Percentiles rank a stretch among this genome's conserved stretches.
Conservation (phyloP, 1,140 invertebrate genomes). For the Temnothorax curvispinosus region DNA sequence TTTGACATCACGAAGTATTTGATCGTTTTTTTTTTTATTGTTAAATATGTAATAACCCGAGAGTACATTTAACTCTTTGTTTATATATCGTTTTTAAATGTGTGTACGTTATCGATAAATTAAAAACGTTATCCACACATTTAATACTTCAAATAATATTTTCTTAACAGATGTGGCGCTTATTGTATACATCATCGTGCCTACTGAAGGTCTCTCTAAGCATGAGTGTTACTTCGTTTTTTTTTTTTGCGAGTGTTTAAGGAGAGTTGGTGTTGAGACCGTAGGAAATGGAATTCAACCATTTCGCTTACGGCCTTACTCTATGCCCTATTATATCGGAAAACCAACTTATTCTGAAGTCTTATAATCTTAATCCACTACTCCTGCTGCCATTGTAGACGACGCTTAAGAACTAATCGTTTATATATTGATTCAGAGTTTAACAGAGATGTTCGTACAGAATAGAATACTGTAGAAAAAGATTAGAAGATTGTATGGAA, state of each 20-base stretch:
- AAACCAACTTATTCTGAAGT: too few relatives aligned
- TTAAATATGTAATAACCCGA: neutral
- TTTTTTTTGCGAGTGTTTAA: neutral
- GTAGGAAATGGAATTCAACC: too few relatives aligned
- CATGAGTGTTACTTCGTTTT: neutral
- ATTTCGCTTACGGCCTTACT: too few relatives aligned
- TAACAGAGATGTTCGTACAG: neutral
- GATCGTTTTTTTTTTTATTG: neutral
- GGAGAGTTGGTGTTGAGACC: too few relatives aligned
- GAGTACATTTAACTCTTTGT: neutral
- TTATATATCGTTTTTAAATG: conserved; percentile 3
- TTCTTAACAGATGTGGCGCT: neutral
- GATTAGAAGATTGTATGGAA: neutral
- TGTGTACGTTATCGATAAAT: neutral
- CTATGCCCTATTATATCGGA: too few relatives aligned
- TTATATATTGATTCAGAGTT: neutral
- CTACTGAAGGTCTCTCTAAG: neutral
- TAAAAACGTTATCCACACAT: neutral
- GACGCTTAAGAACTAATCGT: neutral
- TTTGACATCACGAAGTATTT: neutral
- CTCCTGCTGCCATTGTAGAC: too few relatives aligned
- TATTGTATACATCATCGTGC: neutral
- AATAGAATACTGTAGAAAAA: neutral
- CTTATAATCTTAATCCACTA: too few relatives aligned
- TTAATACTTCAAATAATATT: neutral